Base-by-base conservation (phyloP, 2,113 vertebrate genomes). In the Myiagra hebetior region DNA sequence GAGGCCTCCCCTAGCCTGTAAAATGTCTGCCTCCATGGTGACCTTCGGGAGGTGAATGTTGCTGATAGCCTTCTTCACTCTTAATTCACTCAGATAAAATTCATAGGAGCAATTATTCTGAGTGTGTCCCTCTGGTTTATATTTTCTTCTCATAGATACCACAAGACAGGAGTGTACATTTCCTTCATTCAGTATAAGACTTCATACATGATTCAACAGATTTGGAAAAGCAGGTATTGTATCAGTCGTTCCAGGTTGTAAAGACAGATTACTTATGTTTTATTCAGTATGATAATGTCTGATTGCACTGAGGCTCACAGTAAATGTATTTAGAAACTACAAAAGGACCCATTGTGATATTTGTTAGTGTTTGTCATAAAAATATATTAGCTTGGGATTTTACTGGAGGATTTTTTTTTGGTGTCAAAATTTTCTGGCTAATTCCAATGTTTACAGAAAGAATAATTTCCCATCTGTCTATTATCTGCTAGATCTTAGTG, bases 181-280 rank as follows among this genome's bases (percentile, higher is more conserved):
- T 79, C n/a, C 41, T 79, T 88, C 55, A 31, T 83, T 91, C 53
- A 82, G 28, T 26, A 3, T 30, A 60, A 67, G 87, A 18, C 42
- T 79, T 93, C 73, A 50, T 69, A 60, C 41, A 59, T 56, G 81
- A 89, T 87, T 91, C 53, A 92, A 87, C 55, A 89, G 81, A 76
- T 89, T 65, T 83, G 55, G 78, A 85, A 94, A 89, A 62, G 50
- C 33, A 21, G 39, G 70, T 89, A 76, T 70, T 16, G 13, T 57
- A 69, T 87, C 2, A 12, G 65, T 77, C 62, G 69, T 83, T 85
- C 67, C 57, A 91, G 67, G 76, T 53, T 91, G 41, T 60, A 94
- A 57, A 42, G 81, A 69, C 85, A 85, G 77, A 94, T 85, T 91
- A 96, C 78, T 95, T 89, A 87, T 62, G 62, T 93, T 96, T 97